Evolutionary conservation across 2,888 invertebrate species (phyloP), one percentile per base, ranked within the genome.

Genomic region (Pseudoips prasinana): DNA sequence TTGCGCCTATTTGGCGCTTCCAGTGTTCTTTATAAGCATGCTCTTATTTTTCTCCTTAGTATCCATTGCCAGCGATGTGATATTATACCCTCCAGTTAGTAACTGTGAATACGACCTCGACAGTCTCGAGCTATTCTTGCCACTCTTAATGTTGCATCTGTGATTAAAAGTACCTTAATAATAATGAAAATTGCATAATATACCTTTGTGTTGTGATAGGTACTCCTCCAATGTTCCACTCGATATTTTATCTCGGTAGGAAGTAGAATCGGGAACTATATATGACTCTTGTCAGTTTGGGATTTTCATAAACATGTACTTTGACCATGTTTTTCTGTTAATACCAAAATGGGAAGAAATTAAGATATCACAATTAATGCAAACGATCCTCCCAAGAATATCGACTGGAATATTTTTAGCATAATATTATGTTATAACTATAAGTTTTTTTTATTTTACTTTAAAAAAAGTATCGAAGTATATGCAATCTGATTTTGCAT

Each of bases 81-180:
- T 5, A 5, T n/a, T n/a, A n/a, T n/a, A 14, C 14, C 5, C 5
- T 14, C 14, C 14, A 14, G 14, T 14, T 14, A 14, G 14, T 14
- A 3, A 5, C 14, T 14, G 14, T 14, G 14, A 14, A 5, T 14
- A 14, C 14, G 14, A 14, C 14, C 14, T 3, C 41, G 32, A 42
- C 27, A 33, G 42, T 43, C 35, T 40, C 20, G 26, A 50, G 31
- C 33, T 39, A 37, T 58, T 73, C 78, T 84, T 84, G 83, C 83
- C 83, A 67, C 61, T 50, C 37, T 58, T 55, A 58, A 61, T 62
- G 61, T 69, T 75, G 67, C 70, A 73, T 73, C 81, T 84, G 83
- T 85, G 83, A 85, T 85, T 75, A 61, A 64, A 58, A 53, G 65
- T 69, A 68, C 62, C 61, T 64, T 61, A 58, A n/a, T 36, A 60